phyloP scores from a whole-genome alignment of 1,140 invertebrate genomes.

The Bombus waltoni region DNA sequence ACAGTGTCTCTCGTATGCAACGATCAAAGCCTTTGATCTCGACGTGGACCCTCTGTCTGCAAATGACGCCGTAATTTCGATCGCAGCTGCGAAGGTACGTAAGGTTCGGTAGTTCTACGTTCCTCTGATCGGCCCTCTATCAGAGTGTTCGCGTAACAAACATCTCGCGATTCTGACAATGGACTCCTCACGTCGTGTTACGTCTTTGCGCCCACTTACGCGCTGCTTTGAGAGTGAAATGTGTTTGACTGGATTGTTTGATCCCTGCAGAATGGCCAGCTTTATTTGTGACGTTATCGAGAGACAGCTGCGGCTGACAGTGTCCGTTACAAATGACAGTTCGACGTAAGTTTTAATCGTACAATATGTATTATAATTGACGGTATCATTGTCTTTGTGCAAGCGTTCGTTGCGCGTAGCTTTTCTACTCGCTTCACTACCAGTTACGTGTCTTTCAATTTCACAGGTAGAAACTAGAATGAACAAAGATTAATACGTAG shows the following conservation, averaged over 20 bases:
- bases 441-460: too few species aligned
- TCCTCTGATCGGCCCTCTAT: constrained; percentile 8
- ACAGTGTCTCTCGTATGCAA: constrained; percentile 17
- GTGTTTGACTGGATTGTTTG: not conserved
- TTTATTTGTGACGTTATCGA: not conserved
- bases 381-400: too few species aligned
- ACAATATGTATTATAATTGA: too few species aligned
- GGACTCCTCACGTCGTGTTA: not conserved
- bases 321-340: too few species aligned
- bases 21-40: constrained; percentile 49
- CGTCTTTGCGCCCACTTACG: not conserved
- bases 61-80: constrained; percentile 59
- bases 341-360: too few species aligned
- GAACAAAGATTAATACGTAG: too few species aligned
- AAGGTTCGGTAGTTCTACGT: constrained; percentile 11
- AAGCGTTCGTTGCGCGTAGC: too few species aligned
- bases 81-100: constrained; percentile 26
- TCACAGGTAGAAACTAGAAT: too few species aligned
- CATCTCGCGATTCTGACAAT: constrained; percentile 14
- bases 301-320: too few species aligned
- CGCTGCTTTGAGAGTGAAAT: not conserved
- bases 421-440: too few species aligned
- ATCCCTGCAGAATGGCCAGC: not conserved
- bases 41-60: constrained; percentile 24
- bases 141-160: not conserved